Conservation (phyloP, 2,797 vertebrate genomes). For the Hydrophis major region DNA sequence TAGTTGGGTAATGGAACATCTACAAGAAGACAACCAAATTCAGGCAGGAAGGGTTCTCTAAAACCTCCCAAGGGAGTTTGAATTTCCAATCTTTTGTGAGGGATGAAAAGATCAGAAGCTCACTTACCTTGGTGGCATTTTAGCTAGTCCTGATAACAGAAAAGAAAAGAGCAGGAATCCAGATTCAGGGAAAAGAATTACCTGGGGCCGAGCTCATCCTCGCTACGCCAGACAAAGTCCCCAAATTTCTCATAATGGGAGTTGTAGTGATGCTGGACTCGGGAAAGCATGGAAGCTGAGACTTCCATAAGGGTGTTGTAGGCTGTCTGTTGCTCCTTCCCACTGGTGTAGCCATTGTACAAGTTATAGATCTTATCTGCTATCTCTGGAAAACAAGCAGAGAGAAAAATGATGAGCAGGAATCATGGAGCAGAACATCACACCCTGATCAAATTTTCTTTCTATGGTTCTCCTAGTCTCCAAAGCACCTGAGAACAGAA, state of each 20-base stretch:
- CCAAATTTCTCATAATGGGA: slow-evolving; percentile 98
- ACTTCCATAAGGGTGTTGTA: slow-evolving; percentile 97
- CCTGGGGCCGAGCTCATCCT: slow-evolving; percentile 97
- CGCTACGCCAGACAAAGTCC: slow-evolving; percentile 96
- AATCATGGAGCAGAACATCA: not conserved
- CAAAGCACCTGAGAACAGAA: too few relatives aligned
- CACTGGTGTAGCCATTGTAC: slow-evolving; percentile 97
- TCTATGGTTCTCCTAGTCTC: not conserved
- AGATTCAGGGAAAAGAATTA: slow-evolving; percentile 58
- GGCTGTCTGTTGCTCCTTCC: slow-evolving; percentile 97
- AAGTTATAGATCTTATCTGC: slow-evolving; percentile 97
- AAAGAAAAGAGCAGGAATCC: not conserved
- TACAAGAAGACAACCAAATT: not conserved
- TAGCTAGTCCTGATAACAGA: not conserved
- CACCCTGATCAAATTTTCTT: not conserved
- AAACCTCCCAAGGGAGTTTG: not conserved
- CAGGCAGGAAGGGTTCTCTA: not conserved
- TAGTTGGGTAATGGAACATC: not conserved
- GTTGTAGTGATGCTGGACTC: slow-evolving; percentile 98
- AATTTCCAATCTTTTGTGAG: not conserved
- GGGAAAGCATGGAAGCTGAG: slow-evolving; percentile 87
- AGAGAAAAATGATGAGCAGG: not conserved
- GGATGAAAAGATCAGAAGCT: not conserved
- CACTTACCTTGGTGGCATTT: too few relatives aligned
- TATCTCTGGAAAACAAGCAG: slow-evolving; percentile 79